Percentiles rank a stretch among this genome's conserved stretches.
Conservation (phyloP, 1,140 invertebrate genomes). For the Pogonus chalceus region DNA sequence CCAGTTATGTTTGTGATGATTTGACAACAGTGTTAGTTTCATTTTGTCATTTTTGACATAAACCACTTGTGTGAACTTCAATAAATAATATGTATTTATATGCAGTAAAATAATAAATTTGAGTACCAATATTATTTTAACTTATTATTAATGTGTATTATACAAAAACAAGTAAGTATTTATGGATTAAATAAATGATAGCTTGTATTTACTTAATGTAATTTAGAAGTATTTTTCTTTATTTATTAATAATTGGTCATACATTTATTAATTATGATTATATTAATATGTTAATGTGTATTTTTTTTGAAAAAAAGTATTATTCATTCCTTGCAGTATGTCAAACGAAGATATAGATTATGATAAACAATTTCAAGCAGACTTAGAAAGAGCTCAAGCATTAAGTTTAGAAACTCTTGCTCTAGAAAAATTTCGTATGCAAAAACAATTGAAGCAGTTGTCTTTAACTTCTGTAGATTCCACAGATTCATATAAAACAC, state of each 20-base stretch:
- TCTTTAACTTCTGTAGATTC: slow-evolving; percentile 9
- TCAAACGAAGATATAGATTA: slow-evolving; percentile 48
- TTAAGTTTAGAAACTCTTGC: slow-evolving; percentile 75
- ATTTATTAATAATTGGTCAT: no score
- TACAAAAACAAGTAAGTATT: neutral
- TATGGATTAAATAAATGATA: no score
- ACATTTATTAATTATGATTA: no score
- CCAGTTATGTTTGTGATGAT: no score
- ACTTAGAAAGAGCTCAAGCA: slow-evolving; percentile 74
- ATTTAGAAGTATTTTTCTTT: no score
- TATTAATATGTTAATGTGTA: no score
- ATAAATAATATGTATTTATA: slow-evolving; percentile 2
- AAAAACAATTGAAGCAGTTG: slow-evolving; percentile 40
- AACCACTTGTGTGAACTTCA: neutral
- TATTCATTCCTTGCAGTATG: slow-evolving; percentile 29
- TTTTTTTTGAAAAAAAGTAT: neutral
- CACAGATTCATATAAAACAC: neutral
- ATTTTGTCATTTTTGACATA: neutral
- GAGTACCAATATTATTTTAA: neutral
- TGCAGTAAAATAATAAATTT: neutral
- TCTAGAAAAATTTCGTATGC: slow-evolving; percentile 65
- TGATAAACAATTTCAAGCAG: slow-evolving; percentile 73
- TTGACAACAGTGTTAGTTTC: neutral
- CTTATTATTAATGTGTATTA: neutral
- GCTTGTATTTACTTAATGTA: no score